Conservation (phyloP, 2,113 vertebrate species). For the Plestiodon gilberti region DNA sequence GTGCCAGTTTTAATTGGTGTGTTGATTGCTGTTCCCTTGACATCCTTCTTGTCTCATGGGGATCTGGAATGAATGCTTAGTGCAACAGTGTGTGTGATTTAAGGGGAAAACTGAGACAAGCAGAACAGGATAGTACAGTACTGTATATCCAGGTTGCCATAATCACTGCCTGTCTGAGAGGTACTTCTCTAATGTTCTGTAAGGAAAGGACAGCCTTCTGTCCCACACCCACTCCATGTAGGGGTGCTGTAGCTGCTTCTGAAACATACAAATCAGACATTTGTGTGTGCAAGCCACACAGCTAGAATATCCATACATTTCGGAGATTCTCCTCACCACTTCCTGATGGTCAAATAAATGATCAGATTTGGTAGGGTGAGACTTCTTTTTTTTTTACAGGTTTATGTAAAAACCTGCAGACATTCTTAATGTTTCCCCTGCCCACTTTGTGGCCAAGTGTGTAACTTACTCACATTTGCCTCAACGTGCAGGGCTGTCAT, state of each 20-base stretch:
- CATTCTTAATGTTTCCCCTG: not conserved
- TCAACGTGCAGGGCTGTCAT: not conserved
- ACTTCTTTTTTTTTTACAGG: not conserved
- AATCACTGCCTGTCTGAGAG: not conserved
- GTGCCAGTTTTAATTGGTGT: slow-evolving; percentile 45
- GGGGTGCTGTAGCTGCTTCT: no score
- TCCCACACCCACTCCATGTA: not conserved
- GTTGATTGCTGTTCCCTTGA: slow-evolving; percentile 49
- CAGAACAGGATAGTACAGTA: not conserved
- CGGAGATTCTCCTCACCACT: not conserved
- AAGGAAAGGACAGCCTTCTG: not conserved
- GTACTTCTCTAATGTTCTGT: not conserved
- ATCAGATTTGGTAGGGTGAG: not conserved
- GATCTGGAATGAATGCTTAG: slow-evolving; percentile 19
- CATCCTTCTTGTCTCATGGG: slow-evolving; percentile 43
- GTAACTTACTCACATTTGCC: not conserved
- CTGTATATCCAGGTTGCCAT: rapidly evolving
- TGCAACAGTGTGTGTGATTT: not conserved
- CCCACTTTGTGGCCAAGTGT: not conserved
- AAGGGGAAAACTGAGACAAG: slow-evolving; percentile 27
- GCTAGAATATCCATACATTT: not conserved
- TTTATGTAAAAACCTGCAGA: not conserved
- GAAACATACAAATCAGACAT: not conserved
- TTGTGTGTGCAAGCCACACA: not conserved
- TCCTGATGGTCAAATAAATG: not conserved